Evolutionary conservation across 2,797 vertebrate genomes (phyloP).

Genomic region (Hybognathus amarus): DNA sequence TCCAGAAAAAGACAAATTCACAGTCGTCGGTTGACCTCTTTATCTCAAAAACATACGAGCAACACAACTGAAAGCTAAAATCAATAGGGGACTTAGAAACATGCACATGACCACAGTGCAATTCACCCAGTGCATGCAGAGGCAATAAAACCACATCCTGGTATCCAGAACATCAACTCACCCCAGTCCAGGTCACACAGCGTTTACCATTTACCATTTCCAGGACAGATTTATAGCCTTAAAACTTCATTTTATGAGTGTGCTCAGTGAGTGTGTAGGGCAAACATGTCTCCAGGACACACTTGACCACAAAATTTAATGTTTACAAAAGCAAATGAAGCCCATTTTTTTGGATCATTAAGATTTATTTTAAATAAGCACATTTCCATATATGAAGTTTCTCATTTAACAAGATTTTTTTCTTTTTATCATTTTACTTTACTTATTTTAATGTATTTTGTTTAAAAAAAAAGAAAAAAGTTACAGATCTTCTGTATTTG

Average conservation of each 20-base stretch:
- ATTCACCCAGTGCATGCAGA: neutral
- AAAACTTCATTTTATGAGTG: conserved; percentile 17
- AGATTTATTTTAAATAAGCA: neutral
- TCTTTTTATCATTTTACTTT: too few species aligned
- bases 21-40: neutral
- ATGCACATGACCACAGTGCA: neutral
- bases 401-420: too few species aligned
- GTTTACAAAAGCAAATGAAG: neutral
- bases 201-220: conserved; percentile 36
- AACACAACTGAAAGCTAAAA: neutral
- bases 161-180: conserved; percentile 3
- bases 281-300: conserved; percentile 19
- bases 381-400: neutral
- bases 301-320: neutral
- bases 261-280: conserved; percentile 5
- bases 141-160: conserved; percentile 14
- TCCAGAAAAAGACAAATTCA: neutral
- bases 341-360: conserved; percentile 16
- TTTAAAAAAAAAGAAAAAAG: too few species aligned
- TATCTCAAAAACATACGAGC: conserved; percentile 1
- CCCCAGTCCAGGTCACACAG: conserved; percentile 22
- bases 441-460: too few species aligned
- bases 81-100: conserved; percentile 27
- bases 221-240: conserved; percentile 36
- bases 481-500: too few species aligned